Percentiles rank a stretch among this genome's conserved stretches.
These are phyloP conservation scores for Byasa hedistus DNA, from an alignment of 2,888 invertebrate genomes.

Conservation along the genomic window DNA sequence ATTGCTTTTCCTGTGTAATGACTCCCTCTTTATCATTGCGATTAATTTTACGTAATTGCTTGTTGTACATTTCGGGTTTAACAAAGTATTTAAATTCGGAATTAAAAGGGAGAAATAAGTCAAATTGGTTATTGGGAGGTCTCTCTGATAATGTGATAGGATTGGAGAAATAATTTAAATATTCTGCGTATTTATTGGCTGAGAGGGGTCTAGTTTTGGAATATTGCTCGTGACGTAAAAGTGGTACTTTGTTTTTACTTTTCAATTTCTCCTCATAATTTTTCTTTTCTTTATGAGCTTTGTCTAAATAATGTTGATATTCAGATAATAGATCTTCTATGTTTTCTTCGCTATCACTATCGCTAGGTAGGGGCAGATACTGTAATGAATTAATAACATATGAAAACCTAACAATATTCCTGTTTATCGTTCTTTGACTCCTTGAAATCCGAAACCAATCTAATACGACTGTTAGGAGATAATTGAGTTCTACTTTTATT, in stretches of 20 bases:
- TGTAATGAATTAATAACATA: conserved; percentile 51
- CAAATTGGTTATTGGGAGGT: conserved; percentile 47
- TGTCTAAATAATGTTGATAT: conserved; percentile 68
- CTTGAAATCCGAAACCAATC: neutral
- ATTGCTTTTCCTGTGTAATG: conserved; percentile 15
- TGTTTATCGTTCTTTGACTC: neutral
- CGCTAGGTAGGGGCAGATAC: conserved; percentile 48
- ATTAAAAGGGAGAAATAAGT: conserved; percentile 54
- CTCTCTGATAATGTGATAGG: conserved; percentile 40
- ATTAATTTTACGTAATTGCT: conserved; percentile 35
- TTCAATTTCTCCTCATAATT: conserved; percentile 57
- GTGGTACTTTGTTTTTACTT: conserved; percentile 66
- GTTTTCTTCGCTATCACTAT: conserved; percentile 64
- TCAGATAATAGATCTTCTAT: conserved; percentile 63
- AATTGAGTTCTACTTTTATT: too few relatives aligned
- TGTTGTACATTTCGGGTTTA: conserved; percentile 37
- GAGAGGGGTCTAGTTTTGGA: conserved; percentile 46
- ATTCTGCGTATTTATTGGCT: conserved; percentile 44
- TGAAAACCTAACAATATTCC: neutral
- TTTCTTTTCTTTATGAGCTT: conserved; percentile 62
- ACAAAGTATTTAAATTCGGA: conserved; percentile 43
- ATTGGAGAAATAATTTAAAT: conserved; percentile 43
- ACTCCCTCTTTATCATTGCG: conserved; percentile 35
- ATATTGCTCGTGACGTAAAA: conserved; percentile 54
- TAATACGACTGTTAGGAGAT: neutral